Evolutionary conservation across 2,797 vertebrate genomes (phyloP).

Genomic region (Hydrolagus colliei): DNA sequence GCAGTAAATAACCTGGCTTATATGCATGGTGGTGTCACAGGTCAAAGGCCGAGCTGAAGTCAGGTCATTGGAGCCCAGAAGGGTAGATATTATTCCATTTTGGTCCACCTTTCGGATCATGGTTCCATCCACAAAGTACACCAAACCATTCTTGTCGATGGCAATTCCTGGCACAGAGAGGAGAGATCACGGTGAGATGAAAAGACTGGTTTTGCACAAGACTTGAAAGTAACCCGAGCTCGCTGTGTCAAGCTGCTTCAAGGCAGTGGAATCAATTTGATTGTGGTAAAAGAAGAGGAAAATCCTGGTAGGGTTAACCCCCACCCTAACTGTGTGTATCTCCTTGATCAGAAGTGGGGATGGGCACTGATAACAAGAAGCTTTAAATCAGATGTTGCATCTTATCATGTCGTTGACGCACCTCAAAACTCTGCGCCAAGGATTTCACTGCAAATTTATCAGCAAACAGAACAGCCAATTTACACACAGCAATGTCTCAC

Average conservation of each 20-base stretch:
- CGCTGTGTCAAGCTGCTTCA: background rate
- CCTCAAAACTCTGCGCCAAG: no score
- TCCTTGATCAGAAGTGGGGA: no score
- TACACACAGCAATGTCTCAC: no score
- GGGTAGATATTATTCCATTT: constrained; percentile 89
- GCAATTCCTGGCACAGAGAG: constrained; percentile 69
- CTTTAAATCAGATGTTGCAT: no score
- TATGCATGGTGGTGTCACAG: constrained; percentile 93
- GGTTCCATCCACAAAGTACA: constrained; percentile 95
- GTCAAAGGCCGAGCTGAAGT: constrained; percentile 87
- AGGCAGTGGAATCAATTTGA: background rate
- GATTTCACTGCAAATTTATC: no score
- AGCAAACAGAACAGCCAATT: no score
- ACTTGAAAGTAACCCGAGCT: no score
- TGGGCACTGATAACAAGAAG: no score
- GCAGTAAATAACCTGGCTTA: constrained; percentile 74
- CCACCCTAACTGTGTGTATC: no score
- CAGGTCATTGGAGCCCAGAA: constrained; percentile 92
- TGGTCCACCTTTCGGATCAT: constrained; percentile 94
- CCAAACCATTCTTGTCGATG: constrained; percentile 86
- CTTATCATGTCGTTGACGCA: no score
- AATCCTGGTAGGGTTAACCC: no score
- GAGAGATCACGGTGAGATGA: constrained; percentile 2
- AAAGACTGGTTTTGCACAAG: background rate
- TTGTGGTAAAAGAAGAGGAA: background rate